Evolutionary conservation across 1,140 invertebrate genomes (phyloP).

Genomic region (Mylabris phalerata): DNA sequence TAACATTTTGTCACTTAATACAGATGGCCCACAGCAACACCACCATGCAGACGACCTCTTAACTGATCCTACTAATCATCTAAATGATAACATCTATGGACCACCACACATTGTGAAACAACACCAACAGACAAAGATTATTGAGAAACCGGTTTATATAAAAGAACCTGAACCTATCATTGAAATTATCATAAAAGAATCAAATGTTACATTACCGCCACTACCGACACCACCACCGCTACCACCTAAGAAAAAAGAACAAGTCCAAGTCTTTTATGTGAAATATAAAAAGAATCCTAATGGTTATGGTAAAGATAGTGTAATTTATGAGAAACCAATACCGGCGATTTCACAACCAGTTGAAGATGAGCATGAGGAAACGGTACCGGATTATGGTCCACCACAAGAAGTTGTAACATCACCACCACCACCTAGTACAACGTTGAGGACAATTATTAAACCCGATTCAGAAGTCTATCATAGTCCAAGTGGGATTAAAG

Average conservation of each 20-base stretch:
- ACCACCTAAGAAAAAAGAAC: conserved; percentile 60
- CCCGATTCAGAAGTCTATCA: conserved; percentile 77
- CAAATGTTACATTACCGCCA: conserved; percentile 71
- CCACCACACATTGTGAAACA: conserved; percentile 27
- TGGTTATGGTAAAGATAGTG: conserved; percentile 55
- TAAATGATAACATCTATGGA: conserved; percentile 44
- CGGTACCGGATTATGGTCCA: conserved; percentile 41
- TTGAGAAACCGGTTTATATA: conserved; percentile 52
- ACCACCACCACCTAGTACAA: conserved; percentile 59
- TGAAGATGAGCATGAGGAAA: conserved; percentile 52
- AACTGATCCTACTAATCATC: conserved; percentile 39
- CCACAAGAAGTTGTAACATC: conserved; percentile 43
- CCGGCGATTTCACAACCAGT: conserved; percentile 63
- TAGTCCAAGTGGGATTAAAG: conserved; percentile 63
- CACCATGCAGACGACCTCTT: conserved; percentile 42
- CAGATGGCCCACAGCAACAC: conserved; percentile 46
- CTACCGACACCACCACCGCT: conserved; percentile 48
- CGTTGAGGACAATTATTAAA: conserved; percentile 71
- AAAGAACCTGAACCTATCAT: conserved; percentile 82
- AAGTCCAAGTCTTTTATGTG: conserved; percentile 83
- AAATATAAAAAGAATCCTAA: conserved; percentile 78
- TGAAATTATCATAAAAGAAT: conserved; percentile 86
- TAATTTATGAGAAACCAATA: conserved; percentile 70
- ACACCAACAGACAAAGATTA: conserved; percentile 42
- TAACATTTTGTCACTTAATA: conserved; percentile 45